Percentiles rank a stretch among this genome's conserved stretches.
These are phyloP conservation scores for Streptopelia turtur DNA, from an alignment of 2,797 vertebrate genomes.

Conservation along the genomic window DNA sequence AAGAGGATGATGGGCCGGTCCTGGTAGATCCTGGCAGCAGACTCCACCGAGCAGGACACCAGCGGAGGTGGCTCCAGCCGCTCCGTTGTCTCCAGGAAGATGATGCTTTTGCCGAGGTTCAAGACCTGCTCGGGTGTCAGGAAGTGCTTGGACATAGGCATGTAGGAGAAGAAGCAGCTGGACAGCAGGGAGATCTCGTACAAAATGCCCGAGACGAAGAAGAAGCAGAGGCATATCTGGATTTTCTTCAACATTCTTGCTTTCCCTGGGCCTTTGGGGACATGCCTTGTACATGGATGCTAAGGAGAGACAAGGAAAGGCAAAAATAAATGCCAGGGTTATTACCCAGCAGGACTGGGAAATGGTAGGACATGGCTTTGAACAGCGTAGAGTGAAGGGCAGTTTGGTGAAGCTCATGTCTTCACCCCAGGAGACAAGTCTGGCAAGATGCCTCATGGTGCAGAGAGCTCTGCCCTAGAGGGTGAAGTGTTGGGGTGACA, in stretches of 20 bases:
- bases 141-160: conserved; percentile 48
- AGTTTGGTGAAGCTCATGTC: not conserved
- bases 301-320: not conserved
- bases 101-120: conserved; percentile 62
- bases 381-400: rapidly evolving
- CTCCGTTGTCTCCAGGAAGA: conserved; percentile 80
- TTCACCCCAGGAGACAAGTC: not conserved
- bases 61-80: conserved; percentile 64
- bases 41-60: conserved; percentile 80
- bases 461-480: not conserved
- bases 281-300: not conserved
- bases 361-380: rapidly evolving
- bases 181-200: conserved; percentile 71
- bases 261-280: not conserved
- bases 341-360: not conserved
- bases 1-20: conserved; percentile 72
- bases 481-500: not conserved
- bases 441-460: not conserved
- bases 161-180: conserved; percentile 63
- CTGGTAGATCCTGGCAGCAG: conserved; percentile 76
- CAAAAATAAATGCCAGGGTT: not conserved
- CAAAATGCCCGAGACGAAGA: conserved; percentile 71
- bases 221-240: conserved; percentile 66
- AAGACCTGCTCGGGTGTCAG: conserved; percentile 68
- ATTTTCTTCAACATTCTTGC: conserved; percentile 75